Evolutionary conservation across 2,113 vertebrate genomes (phyloP), one percentile per base, ranked within the genome.

Genomic region (Microtus oregoni): DNA sequence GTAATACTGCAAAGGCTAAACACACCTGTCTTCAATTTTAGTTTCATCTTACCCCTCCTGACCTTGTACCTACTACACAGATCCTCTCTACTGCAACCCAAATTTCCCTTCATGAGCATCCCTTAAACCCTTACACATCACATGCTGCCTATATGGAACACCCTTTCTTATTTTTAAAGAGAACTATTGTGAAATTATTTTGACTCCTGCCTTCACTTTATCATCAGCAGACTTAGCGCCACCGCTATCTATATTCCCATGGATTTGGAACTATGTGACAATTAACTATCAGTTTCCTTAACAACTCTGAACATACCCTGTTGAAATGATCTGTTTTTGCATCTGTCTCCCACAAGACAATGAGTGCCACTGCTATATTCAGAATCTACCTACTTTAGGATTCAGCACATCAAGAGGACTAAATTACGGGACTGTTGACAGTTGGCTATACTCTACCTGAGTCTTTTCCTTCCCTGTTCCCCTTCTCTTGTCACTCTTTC

Each of bases 291-390:
- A 68, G 32, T 78, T 61, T 91, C 76, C 44, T 78, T 90, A 67
- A 52, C 89, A 91, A 55, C 32, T 52, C 76, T 68, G 32, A 79
- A 79, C 76, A 91, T 68, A 68, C 89, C 50, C 75, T 67, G 75
- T 28, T 91, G 89, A 91, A 90, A 91, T 79, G 75, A 91, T 91
- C 76, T 79, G 75, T 90, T 79, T 91, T 65, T 79, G 32, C 75
- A 68, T 79, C 75, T 90, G 89, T 90, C 89, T 79, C 61, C 32
- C 41, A 79, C 20, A 47, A 90, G 61, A 90, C 75, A 79, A 79
- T 91, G 30, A 52, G 32, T 68, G 76, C 32, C 75, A 78, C 22
- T 78, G 58, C 44, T 91, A 79, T 68, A 68, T 91, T 91, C 76
- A 91, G 76, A 91, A 38, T 24, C 75, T 52, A 50, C 47, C 44